phyloP scores from a whole-genome alignment of 2,113 vertebrate species.

The Rattus norvegicus region DNA sequence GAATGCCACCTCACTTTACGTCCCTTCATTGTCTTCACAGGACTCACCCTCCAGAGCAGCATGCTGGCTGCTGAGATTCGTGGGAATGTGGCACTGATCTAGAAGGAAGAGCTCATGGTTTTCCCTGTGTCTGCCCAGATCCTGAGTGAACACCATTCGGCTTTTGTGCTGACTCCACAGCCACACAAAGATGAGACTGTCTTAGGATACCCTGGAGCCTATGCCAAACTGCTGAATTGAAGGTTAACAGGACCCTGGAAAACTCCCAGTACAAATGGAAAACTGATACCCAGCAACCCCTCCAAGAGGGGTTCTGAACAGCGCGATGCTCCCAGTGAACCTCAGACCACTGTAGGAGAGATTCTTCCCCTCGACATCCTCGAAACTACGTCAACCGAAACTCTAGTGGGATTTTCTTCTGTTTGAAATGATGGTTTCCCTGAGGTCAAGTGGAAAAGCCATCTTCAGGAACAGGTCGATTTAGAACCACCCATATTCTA shows the following conservation, averaged over 20 bases:
- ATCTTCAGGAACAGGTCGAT: neutral
- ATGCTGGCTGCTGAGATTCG: neutral
- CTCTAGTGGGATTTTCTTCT: neutral
- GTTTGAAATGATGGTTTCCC: conserved; percentile 32
- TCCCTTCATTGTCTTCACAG: neutral
- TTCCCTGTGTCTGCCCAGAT: neutral
- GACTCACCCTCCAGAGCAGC: rapidly evolving
- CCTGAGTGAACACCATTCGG: neutral
- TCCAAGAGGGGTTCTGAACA: neutral
- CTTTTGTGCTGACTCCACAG: neutral
- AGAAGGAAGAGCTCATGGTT: conserved; percentile 68
- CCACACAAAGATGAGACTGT: neutral
- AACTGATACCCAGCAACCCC: neutral
- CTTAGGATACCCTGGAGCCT: conserved; percentile 69
- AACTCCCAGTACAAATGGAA: conserved; percentile 62
- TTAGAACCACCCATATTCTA: neutral
- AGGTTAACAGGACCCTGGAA: conserved; percentile 69
- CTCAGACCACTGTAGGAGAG: conserved; percentile 13
- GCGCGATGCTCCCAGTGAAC: neutral
- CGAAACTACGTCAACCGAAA: neutral
- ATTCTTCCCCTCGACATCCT: neutral
- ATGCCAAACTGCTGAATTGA: conserved; percentile 58
- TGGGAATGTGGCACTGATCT: neutral
- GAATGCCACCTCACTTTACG: neutral
- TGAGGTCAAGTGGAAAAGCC: neutral